A percentile compares a stretch with the other conserved stretches of the same genome.
These are phyloP conservation scores for Paedocypris micromegethes DNA, from an alignment of 2,797 vertebrate species.

Conservation along the genomic window DNA sequence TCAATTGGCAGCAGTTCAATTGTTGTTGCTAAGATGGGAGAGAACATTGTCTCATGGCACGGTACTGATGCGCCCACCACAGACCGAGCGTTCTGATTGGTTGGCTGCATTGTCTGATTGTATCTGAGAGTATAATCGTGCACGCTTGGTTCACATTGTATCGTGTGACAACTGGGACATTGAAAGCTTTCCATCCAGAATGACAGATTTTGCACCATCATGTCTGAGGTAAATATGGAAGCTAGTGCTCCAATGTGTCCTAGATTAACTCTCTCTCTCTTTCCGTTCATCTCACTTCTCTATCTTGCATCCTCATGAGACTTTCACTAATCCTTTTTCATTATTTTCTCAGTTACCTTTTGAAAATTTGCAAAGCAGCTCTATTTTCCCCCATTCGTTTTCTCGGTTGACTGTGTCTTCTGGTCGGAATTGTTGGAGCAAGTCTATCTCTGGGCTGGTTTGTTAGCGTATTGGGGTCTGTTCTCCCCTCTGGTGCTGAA, in stretches of 20 bases:
- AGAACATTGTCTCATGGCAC: conserved; percentile 31
- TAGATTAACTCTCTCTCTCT: conserved; percentile 11
- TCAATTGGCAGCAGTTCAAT: conserved; percentile 36
- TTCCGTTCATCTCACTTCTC: conserved; percentile 1
- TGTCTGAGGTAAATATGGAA: conserved; percentile 11
- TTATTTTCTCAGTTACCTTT: conserved; percentile 5
- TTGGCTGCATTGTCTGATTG: conserved; percentile 26
- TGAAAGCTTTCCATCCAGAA: background rate
- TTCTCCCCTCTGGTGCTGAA: conserved; percentile 30
- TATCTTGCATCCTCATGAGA: conserved; percentile 5
- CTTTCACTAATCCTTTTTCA: background rate
- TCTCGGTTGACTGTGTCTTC: conserved; percentile 14
- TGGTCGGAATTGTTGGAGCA: background rate
- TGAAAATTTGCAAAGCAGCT: conserved; percentile 4
- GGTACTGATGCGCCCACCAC: conserved; percentile 24
- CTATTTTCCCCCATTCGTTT: background rate
- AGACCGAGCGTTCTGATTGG: conserved; percentile 4
- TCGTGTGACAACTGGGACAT: conserved; percentile 9
- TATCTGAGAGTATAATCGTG: conserved; percentile 6
- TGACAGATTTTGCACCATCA: conserved; percentile 10
- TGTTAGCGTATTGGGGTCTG: conserved; percentile 18
- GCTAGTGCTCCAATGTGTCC: conserved; percentile 6
- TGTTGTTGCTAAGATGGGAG: conserved; percentile 30
- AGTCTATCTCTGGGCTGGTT: conserved; percentile 7
- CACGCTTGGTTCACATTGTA: conserved; percentile 8